These are phyloP conservation scores for Antheraea pernyi DNA, from an alignment of 1,140 invertebrate species.

Conservation along the genomic window DNA sequence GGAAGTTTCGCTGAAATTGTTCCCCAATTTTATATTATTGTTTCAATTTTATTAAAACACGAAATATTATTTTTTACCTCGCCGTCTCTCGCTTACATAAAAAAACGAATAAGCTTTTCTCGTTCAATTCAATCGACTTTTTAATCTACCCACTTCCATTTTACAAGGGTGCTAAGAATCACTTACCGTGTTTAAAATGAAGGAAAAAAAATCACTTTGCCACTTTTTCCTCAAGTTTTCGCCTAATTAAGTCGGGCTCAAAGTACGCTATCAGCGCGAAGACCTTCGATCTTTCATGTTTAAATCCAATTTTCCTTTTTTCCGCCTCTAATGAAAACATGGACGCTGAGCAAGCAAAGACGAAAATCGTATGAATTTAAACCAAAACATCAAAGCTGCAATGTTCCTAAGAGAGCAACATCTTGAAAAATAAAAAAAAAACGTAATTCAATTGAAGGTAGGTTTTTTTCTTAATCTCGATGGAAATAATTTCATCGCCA, in stretches of 20 bases:
- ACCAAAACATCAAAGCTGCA: conserved; percentile 44
- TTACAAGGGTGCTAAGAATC: conserved; percentile 16
- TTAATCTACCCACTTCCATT: conserved; percentile 13
- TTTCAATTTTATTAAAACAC: conserved; percentile 19
- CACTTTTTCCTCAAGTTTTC: conserved; percentile 34
- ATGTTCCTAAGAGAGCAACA: conserved; percentile 23
- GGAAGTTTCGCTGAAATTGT: conserved; percentile 40
- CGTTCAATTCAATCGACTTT: conserved; percentile 11
- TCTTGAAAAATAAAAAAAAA: conserved; percentile 25
- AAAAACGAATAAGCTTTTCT: conserved; percentile 6
- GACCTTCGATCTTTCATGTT: conserved; percentile 56
- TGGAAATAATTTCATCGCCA: not conserved
- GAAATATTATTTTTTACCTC: conserved; percentile 3
- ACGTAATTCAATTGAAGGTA: conserved; percentile 29
- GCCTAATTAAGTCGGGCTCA: conserved; percentile 56
- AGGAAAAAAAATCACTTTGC: conserved; percentile 24
- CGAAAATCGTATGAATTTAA: conserved; percentile 45
- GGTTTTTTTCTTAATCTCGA: conserved; percentile 4
- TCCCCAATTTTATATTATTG: conserved; percentile 49
- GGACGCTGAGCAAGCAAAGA: conserved; percentile 38
- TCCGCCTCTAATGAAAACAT: conserved; percentile 56
- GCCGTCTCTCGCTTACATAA: not conserved
- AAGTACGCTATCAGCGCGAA: conserved; percentile 43
- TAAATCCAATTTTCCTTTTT: conserved; percentile 64
- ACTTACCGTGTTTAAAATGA: conserved; percentile 14